Evolutionary conservation across 2,797 vertebrate species (phyloP), one percentile per base, ranked within the genome.

Genomic region (Dromococcyx pavoninus): DNA sequence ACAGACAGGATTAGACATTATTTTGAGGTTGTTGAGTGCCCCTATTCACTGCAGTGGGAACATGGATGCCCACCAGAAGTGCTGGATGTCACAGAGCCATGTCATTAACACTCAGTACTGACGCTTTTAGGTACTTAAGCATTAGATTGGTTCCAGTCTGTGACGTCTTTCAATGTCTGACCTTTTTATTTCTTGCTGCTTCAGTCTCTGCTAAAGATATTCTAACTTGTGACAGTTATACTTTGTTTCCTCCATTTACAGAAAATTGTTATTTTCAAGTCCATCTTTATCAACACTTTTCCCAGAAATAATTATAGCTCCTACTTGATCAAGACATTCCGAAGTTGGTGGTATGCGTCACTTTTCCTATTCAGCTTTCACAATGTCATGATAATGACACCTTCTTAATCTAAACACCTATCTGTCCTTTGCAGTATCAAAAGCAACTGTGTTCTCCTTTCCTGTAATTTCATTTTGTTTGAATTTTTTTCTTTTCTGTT

Each of bases 101-200:
- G 51, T 75, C n/a, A 77, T 93, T 92, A 93, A n/a, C n/a, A 4
- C 12, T 64, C 51, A 21, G 2, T 60, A 37, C n/a, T 53, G 32
- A 90, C 66, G n/a, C 15, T 78, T 93, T 80, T 74, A 84, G 43
- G 14, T 64, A 56, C 60, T 79, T 86, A 66, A 75, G 17, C 10
- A 5, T 67, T 78, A 90, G 43, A 75, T 22, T 72, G 24, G 51
- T 70, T 39, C 33, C 51, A 65, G 33, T 33, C 54, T 33, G 13
- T 74, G 50, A 74, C 50, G 22, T 46, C 53, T 93, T 95, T 93
- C 35, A 46, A 7, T 58, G 25, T 72, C 28, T 33, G 84, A 89
- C 30, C 27, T 82, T 93, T 96, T 92, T 80, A 43, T 75, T 91
- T 96, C n/a, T 89, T 91, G 53, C 69, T 88, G 44, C 62, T 91